Evolutionary conservation across 2,888 invertebrate genomes (phyloP).

Genomic region (Drosophila heteroneura): DNA sequence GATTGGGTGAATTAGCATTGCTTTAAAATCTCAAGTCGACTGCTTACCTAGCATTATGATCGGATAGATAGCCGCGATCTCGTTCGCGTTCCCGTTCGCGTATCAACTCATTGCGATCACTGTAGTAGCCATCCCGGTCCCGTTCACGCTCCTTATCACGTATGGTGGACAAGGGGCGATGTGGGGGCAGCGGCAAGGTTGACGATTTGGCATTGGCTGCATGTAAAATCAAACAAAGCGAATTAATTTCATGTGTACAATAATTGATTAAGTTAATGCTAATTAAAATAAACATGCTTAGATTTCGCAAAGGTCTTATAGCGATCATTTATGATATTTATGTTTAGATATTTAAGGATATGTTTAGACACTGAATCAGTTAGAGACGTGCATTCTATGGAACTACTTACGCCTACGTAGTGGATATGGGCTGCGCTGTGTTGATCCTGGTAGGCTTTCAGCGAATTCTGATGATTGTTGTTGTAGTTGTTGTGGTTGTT

Average conservation of each 20-base stretch:
- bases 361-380: slow-evolving; percentile 34
- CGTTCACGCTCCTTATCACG: slow-evolving; percentile 87
- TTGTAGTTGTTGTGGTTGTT: slow-evolving; percentile 47
- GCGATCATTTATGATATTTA: slow-evolving; percentile 9
- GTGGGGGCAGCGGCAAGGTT: slow-evolving; percentile 92
- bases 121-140: slow-evolving; percentile 94
- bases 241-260: slow-evolving; percentile 1
- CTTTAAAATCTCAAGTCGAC: rapidly evolving
- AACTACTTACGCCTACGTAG: slow-evolving; percentile 92
- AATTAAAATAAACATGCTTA: slow-evolving; percentile 20
- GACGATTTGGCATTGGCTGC: slow-evolving; percentile 92
- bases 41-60: slow-evolving; percentile 90
- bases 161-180: slow-evolving; percentile 86
- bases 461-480: slow-evolving; percentile 89
- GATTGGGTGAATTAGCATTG: not conserved
- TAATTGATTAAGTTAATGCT: slow-evolving; percentile 7
- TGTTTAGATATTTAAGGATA: slow-evolving; percentile 25
- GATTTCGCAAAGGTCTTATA: slow-evolving; percentile 1
- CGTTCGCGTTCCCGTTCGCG: slow-evolving; percentile 91
- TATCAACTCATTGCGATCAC: slow-evolving; percentile 94
- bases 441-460: slow-evolving; percentile 93
- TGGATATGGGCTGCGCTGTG: slow-evolving; percentile 94
- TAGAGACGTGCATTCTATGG: slow-evolving; percentile 63
- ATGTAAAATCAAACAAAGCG: not conserved
- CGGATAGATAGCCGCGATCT: slow-evolving; percentile 91